Evolutionary conservation across 2,113 vertebrate genomes (phyloP).

Genomic region (Catharus fuscescens): DNA sequence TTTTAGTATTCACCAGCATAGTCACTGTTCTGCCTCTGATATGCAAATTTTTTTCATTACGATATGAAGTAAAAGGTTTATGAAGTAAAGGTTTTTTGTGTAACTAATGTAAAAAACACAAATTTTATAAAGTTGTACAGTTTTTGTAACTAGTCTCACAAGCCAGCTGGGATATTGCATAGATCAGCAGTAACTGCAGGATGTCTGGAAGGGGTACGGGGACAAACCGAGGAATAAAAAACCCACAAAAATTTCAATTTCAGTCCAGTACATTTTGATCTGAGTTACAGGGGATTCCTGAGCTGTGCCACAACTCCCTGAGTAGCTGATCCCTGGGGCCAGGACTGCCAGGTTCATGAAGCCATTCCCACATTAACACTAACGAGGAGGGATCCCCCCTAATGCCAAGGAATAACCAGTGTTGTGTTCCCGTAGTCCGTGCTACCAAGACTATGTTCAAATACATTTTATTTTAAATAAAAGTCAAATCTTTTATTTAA

Average conservation of each 20-base stretch:
- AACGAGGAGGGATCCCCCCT: not conserved
- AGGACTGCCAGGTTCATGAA: not conserved
- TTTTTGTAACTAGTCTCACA: slow-evolving; percentile 79
- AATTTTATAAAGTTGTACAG: slow-evolving; percentile 99
- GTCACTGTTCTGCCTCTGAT: slow-evolving; percentile 85
- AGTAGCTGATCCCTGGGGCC: not conserved
- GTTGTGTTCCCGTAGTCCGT: slow-evolving; percentile 55
- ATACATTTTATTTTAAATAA: slow-evolving; percentile 89
- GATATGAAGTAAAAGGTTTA: slow-evolving; percentile 92
- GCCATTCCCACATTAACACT: slow-evolving; percentile 36
- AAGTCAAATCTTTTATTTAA: slow-evolving; percentile 83
- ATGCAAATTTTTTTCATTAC: slow-evolving; percentile 82
- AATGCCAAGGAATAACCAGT: slow-evolving; percentile 40
- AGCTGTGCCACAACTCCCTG: slow-evolving; percentile 57
- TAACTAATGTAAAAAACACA: slow-evolving; percentile 99
- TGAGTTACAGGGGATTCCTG: slow-evolving; percentile 65
- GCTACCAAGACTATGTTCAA: slow-evolving; percentile 77
- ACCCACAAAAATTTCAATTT: not conserved
- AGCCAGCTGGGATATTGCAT: slow-evolving; percentile 70
- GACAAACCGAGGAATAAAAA: slow-evolving; percentile 14
- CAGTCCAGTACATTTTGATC: slow-evolving; percentile 44
- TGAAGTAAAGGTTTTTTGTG: slow-evolving; percentile 95
- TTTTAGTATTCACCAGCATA: slow-evolving; percentile 98
- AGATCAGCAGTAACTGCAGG: slow-evolving; percentile 66
- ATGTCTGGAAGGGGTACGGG: slow-evolving; percentile 61